phyloP scores from a whole-genome alignment of 2,113 vertebrate species.

The Tympanuchus pallidicinctus region DNA sequence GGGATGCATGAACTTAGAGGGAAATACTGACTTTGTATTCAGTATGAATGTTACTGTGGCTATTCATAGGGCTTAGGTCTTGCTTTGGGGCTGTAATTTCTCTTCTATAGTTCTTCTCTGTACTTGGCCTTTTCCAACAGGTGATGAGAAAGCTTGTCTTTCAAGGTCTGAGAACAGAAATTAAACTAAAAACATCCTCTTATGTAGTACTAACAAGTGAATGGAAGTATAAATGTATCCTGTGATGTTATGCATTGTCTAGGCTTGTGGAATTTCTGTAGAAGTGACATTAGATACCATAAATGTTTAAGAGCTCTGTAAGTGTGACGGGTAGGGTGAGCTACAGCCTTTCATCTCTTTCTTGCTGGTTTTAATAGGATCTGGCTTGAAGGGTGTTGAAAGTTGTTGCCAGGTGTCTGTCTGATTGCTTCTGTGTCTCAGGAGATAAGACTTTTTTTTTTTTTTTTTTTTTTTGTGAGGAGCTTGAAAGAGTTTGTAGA shows the following conservation, averaged over 20 bases:
- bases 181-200: slow-evolving; percentile 27
- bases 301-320: slow-evolving; percentile 37
- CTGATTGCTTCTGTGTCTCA: slow-evolving; percentile 1
- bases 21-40: neutral
- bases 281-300: neutral
- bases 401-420: slow-evolving; percentile 39
- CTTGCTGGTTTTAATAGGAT: slow-evolving; percentile 45
- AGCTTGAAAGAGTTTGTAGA: neutral
- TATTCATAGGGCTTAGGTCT: neutral
- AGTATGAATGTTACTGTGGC: neutral
- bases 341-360: slow-evolving; percentile 40
- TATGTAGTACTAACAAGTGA: neutral
- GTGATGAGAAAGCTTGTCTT: slow-evolving; percentile 15
- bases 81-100: slow-evolving; percentile 6
- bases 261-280: slow-evolving; percentile 28
- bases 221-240: slow-evolving; percentile 1
- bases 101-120: neutral
- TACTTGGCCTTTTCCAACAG: neutral
- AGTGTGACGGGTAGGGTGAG: slow-evolving; percentile 1
- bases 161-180: slow-evolving; percentile 15
- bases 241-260: slow-evolving; percentile 52
- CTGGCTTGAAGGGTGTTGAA: slow-evolving; percentile 43
- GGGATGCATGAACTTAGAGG: neutral
- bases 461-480: neutral
- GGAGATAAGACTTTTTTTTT: neutral